phyloP scores from a whole-genome alignment of 2,888 invertebrate genomes.

The Quadroppia sp. region DNA sequence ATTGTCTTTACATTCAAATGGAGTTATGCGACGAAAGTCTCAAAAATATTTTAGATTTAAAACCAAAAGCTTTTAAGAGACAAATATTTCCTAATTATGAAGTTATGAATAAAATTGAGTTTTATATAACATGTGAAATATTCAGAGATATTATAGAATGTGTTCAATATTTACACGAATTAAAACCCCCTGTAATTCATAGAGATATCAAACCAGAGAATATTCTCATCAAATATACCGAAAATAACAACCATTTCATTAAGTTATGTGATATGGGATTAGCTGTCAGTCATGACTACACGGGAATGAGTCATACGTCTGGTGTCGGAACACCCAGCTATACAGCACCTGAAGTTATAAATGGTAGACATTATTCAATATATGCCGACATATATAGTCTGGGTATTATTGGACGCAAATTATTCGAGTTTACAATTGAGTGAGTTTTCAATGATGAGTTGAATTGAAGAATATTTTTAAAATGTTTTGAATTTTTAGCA shows the following conservation, averaged over 20 bases:
- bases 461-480: too few relatives aligned
- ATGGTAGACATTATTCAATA: background rate
- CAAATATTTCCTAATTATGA: background rate
- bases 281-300: background rate
- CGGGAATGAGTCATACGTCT: background rate
- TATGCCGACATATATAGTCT: background rate
- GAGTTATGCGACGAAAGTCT: background rate
- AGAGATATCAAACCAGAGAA: background rate
- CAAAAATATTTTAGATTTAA: background rate
- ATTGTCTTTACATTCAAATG: too few relatives aligned
- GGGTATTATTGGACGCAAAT: background rate
- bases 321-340: background rate
- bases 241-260: background rate
- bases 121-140: background rate
- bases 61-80: background rate
- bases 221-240: background rate
- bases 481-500: too few relatives aligned
- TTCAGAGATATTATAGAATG: background rate
- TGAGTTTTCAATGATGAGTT: too few relatives aligned
- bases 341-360: background rate
- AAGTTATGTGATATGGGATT: constrained; percentile 7
- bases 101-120: background rate
- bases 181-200: background rate
- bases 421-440: background rate
- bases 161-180: background rate